These are phyloP conservation scores for Herminia tarsipennalis DNA, from an alignment of 2,888 invertebrate genomes.

Conservation along the genomic window DNA sequence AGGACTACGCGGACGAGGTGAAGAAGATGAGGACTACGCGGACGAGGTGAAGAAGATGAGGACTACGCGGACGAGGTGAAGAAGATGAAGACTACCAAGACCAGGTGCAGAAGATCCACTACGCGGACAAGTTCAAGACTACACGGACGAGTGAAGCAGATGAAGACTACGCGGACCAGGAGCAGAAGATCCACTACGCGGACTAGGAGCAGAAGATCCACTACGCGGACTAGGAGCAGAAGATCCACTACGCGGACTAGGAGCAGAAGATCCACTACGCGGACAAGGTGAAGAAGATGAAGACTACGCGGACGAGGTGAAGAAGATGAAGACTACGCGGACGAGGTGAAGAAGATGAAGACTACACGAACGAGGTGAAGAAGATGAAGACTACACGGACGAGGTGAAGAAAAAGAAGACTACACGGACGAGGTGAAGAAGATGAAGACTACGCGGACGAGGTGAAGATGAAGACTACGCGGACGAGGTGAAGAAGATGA, in stretches of 20 bases:
- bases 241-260: neutral
- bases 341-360: conserved; percentile 8
- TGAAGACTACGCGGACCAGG: conserved; percentile 19
- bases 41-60: neutral
- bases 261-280: neutral
- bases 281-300: too few species aligned
- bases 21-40: neutral
- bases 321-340: neutral
- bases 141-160: conserved; percentile 2
- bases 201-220: neutral
- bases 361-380: conserved; percentile 21
- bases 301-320: conserved; percentile 15
- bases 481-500: too few species aligned
- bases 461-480: too few species aligned
- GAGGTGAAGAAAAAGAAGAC: conserved; percentile 9
- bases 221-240: neutral
- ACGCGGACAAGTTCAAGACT: conserved; percentile 5
- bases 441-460: too few species aligned
- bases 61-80: too few species aligned
- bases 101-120: conserved; percentile 4
- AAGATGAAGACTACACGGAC: conserved; percentile 19
- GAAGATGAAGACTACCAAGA: conserved; percentile 17
- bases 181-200: neutral
- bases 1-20: neutral
- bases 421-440: too few species aligned